Base-by-base conservation (phyloP, 2,888 invertebrate species). In the Cheilosia pagana region DNA sequence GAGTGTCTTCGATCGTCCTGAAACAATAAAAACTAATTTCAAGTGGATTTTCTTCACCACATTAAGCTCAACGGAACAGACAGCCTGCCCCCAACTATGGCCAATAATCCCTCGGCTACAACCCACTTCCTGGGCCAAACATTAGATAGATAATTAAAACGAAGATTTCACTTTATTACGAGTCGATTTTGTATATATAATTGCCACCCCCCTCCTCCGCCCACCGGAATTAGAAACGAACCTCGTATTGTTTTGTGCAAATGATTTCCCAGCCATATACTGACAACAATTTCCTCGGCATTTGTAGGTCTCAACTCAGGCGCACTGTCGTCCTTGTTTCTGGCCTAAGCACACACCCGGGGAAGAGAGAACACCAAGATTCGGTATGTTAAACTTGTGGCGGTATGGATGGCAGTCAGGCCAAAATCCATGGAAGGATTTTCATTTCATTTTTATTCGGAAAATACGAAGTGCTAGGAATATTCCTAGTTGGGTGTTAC, bases 401-500 rank as follows among this genome's bases (percentile, higher is more conserved):
- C 14, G 8, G 31, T 12, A 23, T 16, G 19, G 28, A n/a, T 45
- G 62, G 52, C 28, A 71, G 39, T 68, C 76, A 81, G n/a, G n/a
- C n/a, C 71, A 81, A 81, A 81, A 81, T 77, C 81, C 77, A 55
- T 57, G 48, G 45, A 81, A 86, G 81, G 81, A 81, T 81, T 86
- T 81, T 86, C 81, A 77, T 86, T 81, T 86, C 72, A 81, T 81
- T 81, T 81, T 86, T 86, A 86, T 81, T 81, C 86, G 63, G 81
- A 81, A 81, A 81, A 81, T 86, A 86, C 86, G 86, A 86, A 86
- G 86, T 86, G 86, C 81, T 81, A 86, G 81, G 86, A 81, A 81
- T 86, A 81, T 86, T 81, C 86, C 81, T 81, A 86, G 86, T 86
- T 86, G 86, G 86, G 86, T 86, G 86, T 86, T 86, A 86, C 81